Evolutionary conservation across 2,113 vertebrate species (phyloP).

Genomic region (Stigmatopora nigra): DNA sequence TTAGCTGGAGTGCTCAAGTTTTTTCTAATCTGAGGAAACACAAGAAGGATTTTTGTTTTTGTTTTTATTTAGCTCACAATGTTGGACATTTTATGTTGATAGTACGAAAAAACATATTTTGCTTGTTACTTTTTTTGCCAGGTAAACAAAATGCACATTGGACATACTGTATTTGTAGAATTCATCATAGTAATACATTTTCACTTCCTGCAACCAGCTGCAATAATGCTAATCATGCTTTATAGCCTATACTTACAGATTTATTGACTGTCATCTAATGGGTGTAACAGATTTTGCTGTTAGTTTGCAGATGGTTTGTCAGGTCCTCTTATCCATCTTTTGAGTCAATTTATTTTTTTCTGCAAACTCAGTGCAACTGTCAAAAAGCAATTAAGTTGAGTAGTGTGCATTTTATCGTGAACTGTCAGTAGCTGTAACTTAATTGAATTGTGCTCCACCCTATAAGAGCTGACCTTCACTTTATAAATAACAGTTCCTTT

Average conservation of each 20-base stretch:
- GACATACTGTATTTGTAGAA: neutral
- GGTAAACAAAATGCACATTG: neutral
- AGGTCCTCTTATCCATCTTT: constrained; percentile 45
- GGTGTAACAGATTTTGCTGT: constrained; percentile 14
- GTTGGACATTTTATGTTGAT: no score
- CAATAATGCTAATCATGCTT: neutral
- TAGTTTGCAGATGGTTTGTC: constrained; percentile 25
- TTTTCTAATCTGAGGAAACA: no score
- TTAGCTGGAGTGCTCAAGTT: no score
- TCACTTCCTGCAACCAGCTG: neutral
- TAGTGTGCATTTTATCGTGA: constrained; percentile 65
- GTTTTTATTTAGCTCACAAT: no score
- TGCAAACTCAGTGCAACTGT: constrained; percentile 67
- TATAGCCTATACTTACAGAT: neutral
- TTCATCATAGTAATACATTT: neutral
- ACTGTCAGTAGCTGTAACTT: constrained; percentile 63
- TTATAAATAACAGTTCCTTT: constrained; percentile 58
- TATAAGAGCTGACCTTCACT: constrained; percentile 65
- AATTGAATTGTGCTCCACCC: constrained; percentile 61
- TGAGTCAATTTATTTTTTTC: constrained; percentile 63
- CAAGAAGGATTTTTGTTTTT: no score
- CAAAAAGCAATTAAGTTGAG: constrained; percentile 73
- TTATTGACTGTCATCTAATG: constrained; percentile 25
- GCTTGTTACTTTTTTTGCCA: no score
- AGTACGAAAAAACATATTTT: no score